Percentiles rank a stretch among this genome's conserved stretches.
Conservation (phyloP, 2,888 invertebrate species). For the Meliscaeva auricollis region DNA sequence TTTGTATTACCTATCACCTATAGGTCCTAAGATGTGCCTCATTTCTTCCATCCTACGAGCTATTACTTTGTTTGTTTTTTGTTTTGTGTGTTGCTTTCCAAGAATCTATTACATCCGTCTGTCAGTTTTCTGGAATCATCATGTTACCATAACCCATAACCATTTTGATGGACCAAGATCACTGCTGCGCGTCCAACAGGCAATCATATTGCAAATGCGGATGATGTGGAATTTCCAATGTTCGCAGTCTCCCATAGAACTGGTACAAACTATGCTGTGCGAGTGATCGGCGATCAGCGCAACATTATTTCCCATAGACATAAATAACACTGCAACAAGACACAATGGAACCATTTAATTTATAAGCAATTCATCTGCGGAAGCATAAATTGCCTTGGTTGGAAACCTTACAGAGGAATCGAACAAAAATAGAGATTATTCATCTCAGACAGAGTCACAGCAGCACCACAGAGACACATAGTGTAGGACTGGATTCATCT, state of each 20-base stretch:
- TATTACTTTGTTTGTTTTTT: neutral
- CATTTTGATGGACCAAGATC: conserved; percentile 71
- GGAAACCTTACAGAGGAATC: conserved; percentile 38
- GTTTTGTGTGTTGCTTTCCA: conserved; percentile 2
- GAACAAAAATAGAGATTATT: conserved; percentile 60
- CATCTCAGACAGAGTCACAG: conserved; percentile 42
- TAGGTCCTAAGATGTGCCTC: neutral
- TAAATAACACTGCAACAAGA: conserved; percentile 75
- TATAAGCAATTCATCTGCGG: conserved; percentile 77
- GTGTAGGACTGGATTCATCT: conserved; percentile 53
- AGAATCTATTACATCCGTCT: conserved; percentile 73
- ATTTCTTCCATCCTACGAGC: neutral
- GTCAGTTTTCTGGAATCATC: conserved; percentile 53
- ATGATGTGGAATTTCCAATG: conserved; percentile 43
- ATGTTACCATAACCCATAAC: conserved; percentile 76
- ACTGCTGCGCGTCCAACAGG: conserved; percentile 38
- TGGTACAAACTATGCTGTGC: conserved; percentile 7
- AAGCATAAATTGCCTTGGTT: conserved; percentile 69
- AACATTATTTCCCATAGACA: conserved; percentile 73
- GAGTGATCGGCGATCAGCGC: conserved; percentile 61
- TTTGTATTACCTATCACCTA: conserved; percentile 16
- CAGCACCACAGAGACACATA: neutral
- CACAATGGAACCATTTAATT: conserved; percentile 76
- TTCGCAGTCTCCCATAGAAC: conserved; percentile 54
- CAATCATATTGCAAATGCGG: conserved; percentile 10